Evolutionary conservation across 1,140 invertebrate species (phyloP), one percentile per base, ranked within the genome.

Genomic region (Plutomurus gul): DNA sequence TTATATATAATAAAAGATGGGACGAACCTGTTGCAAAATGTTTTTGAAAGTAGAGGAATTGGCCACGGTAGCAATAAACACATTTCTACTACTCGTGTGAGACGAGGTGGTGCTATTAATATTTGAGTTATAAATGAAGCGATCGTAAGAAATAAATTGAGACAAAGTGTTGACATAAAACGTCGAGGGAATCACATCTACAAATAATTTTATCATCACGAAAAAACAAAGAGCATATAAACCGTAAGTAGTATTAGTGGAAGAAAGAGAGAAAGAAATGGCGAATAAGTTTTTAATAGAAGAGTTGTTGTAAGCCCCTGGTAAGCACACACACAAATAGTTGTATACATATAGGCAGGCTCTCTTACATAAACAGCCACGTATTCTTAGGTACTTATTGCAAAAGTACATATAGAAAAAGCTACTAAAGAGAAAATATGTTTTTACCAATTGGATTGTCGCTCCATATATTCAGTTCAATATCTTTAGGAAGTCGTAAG

Each of bases 401-500:
- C n/a, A n/a, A n/a, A n/a, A n/a, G 39, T 43, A 7, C 39, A 43
- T 13, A n/a, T 2, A 43, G n/a, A 43, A 51, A 3, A 13, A 5
- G 18, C 4, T 16, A 33, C 27, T 18, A 36, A 16, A 65, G 56
- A 36, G 56, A 65, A 65, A 65, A 65, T 65, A 65, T 65, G 56
- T 36, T 65, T 65, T 65, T 65, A 65, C 56, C 56, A 65, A 65
- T 65, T 65, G 56, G 56, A 25, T 65, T 65, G 56, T 65, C 56
- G 56, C 56, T 65, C 56, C 56, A 65, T 65, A 65, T 65, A 65
- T 65, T 65, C 25, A 65, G 10, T 65, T 65, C 56, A 65, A 65
- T 65, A 65, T 65, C 56, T 65, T 65, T 65, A 65, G 56, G 56
- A 65, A 65, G 56, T 65, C 56, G 56, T 65, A 65, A 65, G 56